Base-by-base conservation (phyloP, 1,140 invertebrate genomes). In the Orchestia grillus region DNA sequence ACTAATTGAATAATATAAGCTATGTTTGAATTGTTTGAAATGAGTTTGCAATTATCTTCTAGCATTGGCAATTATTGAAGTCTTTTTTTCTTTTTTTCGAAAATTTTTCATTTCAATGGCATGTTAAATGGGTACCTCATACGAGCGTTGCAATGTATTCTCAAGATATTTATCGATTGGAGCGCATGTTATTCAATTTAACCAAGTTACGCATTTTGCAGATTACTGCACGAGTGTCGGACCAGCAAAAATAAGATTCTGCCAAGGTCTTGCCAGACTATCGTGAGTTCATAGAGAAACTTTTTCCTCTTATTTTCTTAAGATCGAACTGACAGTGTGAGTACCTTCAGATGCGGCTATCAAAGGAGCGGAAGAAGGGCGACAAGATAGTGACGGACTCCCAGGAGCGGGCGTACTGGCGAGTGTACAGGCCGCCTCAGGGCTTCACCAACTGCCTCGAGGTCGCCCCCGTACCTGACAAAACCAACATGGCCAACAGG, bases 381-480 rank as follows among this genome's bases (percentile, higher is more conserved):
- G 99, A 99, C 97, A 99, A 99, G 98, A 98, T 99, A 97, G 98
- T 99, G 95, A 98, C 98, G 96, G 99, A 99, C 97, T 99, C 99
- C 97, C 99, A 99, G 97, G 99, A 99, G 97, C 98, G 99, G 96
- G 99, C 99, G 42, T 99, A 99, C 97, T 99, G 99, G 99, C 98
- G 99, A 96, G 98, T 99, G 57, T 98, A 99, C 97, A 98, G 99
- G 97, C 99, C 99, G 96, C 99, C 99, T 96, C 99, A 99, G 88
- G 99, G 99, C 96, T 98, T 98, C 97, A 98, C 98, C 62, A 99
- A 98, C 97, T 98, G 98, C 96, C 98, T 99, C 96, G 99, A 99
- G 97, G 98, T 98, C 95, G 98, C 98, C 97, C 99, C 99, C 43
- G 98, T 99, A 97, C 98, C 98, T 19, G 96, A 97, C 95, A 96